These are phyloP conservation scores for Craterocephalus amniculus DNA, from an alignment of 2,797 vertebrate species.

Conservation along the genomic window DNA sequence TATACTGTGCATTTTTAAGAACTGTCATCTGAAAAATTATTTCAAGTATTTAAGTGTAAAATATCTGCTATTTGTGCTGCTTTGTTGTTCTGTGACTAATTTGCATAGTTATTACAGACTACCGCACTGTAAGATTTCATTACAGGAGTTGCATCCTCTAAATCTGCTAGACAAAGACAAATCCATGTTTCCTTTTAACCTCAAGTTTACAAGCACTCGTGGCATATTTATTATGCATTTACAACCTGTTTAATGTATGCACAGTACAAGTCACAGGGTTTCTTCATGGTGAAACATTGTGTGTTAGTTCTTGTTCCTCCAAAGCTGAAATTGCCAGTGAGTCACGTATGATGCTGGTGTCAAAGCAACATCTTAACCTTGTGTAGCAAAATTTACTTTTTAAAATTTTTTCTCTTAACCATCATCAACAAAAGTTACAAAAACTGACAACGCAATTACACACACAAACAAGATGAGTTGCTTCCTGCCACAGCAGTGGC, in stretches of 20 bases:
- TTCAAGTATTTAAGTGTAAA: neutral
- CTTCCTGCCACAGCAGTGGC: conserved; percentile 22
- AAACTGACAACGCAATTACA: neutral
- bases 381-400: neutral
- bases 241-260: neutral
- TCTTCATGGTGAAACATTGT: neutral
- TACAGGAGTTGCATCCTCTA: neutral
- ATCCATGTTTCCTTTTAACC: neutral
- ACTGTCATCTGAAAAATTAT: no score
- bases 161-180: neutral
- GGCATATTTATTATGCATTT: neutral
- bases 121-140: neutral
- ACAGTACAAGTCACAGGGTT: neutral
- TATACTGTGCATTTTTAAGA: neutral
- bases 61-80: neutral
- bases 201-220: neutral
- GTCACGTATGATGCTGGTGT: no score
- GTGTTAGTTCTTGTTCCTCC: neutral
- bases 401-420: neutral
- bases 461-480: conserved; percentile 38
- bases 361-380: neutral
- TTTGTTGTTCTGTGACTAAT: neutral
- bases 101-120: neutral
- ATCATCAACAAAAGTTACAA: neutral
- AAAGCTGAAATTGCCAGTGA: neutral